Base-by-base conservation (phyloP, 2,888 invertebrate species). In the Encarsia formosa region DNA sequence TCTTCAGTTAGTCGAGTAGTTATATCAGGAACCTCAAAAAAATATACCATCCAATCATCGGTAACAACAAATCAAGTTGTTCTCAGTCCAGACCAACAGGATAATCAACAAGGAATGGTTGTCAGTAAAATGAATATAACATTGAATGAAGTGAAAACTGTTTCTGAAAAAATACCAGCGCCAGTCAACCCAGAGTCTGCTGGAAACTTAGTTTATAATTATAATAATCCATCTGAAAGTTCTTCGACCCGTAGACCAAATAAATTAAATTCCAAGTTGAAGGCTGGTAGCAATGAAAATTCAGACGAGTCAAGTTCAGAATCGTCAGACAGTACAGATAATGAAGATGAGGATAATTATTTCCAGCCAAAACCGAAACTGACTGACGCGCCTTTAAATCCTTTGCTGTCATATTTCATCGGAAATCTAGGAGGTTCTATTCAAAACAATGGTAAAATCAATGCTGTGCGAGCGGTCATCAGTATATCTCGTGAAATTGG, bases 11-110 rank as follows among this genome's bases (percentile, higher is more conserved):
- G 81, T 40, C 74, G 77, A 35, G 78, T 82, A 52, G 72, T 85
- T 45, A 73, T 86, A 38, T 74, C 77, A 15, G 81, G 81, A 49
- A 71, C 65, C 43, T 67, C 78, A 5, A 78, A 79, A 52, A 74
- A 77, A 42, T 85, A 81, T 63, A 80, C 81, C 29, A 81, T 88
- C 57, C 85, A 84, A 69, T 82, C 84, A 46, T 76, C 84, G 8
- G 79, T 80, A 60, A 82, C 84, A 26, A 79, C 78, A 15, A 82
- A 81, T 71, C 78, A 79, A 51, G 80, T 86, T 50, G 67, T 79
- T 34, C 74, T 84, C 5, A 34, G 8, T 34, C 84, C 85, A 6
- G 77, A 77, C 52, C 66, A 82, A 53, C 24, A 40, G 13, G 80
- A 82, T 34, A 71, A 79, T 38, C 78, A 83, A 59, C 79, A 82